phyloP scores from a whole-genome alignment of 2,113 vertebrate genomes.

The Eidolon helvum region DNA sequence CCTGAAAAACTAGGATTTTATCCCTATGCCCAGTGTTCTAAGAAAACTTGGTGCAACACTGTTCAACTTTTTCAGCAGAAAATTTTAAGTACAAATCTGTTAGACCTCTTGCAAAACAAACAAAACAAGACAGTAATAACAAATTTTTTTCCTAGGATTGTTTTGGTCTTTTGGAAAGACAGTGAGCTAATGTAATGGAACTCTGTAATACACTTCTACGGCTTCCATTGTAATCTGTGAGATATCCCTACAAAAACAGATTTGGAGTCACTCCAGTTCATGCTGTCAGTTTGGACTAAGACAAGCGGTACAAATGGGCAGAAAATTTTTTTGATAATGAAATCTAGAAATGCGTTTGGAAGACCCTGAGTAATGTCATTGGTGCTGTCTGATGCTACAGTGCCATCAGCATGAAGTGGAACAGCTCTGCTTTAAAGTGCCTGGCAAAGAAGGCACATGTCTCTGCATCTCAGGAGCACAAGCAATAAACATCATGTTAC shows the following conservation, averaged over 20 bases:
- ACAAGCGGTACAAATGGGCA: conserved; percentile 65
- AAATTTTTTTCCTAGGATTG: conserved; percentile 22
- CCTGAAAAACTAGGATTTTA: conserved; percentile 42
- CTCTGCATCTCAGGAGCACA: conserved; percentile 73
- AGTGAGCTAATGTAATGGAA: conserved; percentile 76
- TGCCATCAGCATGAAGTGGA: conserved; percentile 78
- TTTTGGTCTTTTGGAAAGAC: conserved; percentile 52
- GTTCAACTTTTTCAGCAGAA: conserved; percentile 67
- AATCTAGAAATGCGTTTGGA: conserved; percentile 82
- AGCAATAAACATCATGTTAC: conserved; percentile 82
- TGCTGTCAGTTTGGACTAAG: conserved; percentile 75
- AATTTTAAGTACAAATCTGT: conserved; percentile 69
- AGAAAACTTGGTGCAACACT: conserved; percentile 67
- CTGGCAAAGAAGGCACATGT: conserved; percentile 77
- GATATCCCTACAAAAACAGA: conserved; percentile 55
- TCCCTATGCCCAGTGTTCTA: conserved; percentile 54
- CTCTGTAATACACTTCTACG: conserved; percentile 68
- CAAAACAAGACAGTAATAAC: not conserved
- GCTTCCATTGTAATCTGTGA: conserved; percentile 54
- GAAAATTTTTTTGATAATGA: conserved; percentile 78
- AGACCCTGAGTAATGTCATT: conserved; percentile 77
- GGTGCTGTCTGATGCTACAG: conserved; percentile 74
- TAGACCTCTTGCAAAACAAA: conserved; percentile 70
- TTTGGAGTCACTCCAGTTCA: conserved; percentile 76
- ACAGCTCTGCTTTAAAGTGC: conserved; percentile 78